Base-by-base conservation (phyloP, 2,113 vertebrate genomes). In the Oryzias javanicus region DNA sequence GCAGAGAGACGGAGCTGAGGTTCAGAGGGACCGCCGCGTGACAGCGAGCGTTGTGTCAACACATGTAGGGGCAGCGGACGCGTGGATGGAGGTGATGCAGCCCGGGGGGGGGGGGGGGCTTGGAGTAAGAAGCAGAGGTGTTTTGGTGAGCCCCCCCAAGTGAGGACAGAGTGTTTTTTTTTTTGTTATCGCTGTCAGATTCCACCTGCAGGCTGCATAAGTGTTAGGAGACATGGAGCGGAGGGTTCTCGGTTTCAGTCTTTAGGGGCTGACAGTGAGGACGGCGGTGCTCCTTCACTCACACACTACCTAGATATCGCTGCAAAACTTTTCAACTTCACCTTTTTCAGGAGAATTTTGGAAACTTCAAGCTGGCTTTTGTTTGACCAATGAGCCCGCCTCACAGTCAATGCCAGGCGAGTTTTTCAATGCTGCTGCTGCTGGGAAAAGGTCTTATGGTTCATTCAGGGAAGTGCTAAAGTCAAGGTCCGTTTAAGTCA, bases 141-240 rank as follows among this genome's bases (percentile, higher is more conserved):
- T 29, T 67, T 17, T 8, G 48, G 17, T 41, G 25, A 59, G 29
- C 29, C 29, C 25, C 25, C 29, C 35, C 35, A 2, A 35, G 35
- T 35, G 35, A 35, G 35, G 35, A 35, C 35, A 12, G 35, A 56
- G 42, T 41, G 42, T n/a, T 8, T 22, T 70, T 70, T n/a, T 8
- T 22, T 70, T 70, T 62, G 41, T 45, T 41, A 49, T 51, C 51
- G 55, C 22, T 44, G 45, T 61, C 61, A 44, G 46, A 44, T 54
- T 6, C 52, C 40, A 45, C 41, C 60, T 56, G 25, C 24, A 55
- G 24, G n/a, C 35, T 0, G 8, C 51, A 35, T 29, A 40, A 46
- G 47, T 49, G 41, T 10, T 40, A 56, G 42, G 46, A 55, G 18
- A 40, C 13, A 15, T 2, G 27, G 46, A 0, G 41, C 29, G 58